phyloP scores from a whole-genome alignment of 2,113 vertebrate genomes.

The Oryzias javanicus region DNA sequence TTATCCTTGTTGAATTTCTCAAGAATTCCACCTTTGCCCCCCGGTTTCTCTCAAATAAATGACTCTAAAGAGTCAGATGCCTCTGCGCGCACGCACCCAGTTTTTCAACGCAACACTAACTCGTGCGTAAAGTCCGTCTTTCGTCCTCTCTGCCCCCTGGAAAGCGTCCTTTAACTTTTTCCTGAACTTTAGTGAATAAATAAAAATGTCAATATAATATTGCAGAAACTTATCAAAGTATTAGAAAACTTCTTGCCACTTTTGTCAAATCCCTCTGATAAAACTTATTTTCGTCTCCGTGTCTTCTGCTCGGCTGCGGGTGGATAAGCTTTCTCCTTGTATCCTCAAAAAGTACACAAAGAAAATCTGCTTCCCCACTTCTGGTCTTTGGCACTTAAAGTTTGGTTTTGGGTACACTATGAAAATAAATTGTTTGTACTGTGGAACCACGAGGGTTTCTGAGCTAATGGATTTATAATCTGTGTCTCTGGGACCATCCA shows the following conservation, averaged over 20 bases:
- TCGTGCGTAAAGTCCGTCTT: constrained; percentile 32
- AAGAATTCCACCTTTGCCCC: constrained; percentile 74
- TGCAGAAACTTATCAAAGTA: constrained; percentile 22
- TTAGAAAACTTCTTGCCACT: constrained; percentile 3
- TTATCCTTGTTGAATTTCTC: constrained; percentile 74
- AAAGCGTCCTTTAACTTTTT: no score
- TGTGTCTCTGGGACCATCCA: constrained; percentile 86
- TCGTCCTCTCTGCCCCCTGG: constrained; percentile 29
- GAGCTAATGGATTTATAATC: constrained; percentile 92
- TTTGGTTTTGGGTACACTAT: constrained; percentile 55
- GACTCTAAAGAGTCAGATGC: constrained; percentile 61
- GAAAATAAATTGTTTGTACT: constrained; percentile 69
- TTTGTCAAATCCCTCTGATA: constrained; percentile 10
- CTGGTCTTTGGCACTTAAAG: constrained; percentile 44
- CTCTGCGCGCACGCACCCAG: constrained; percentile 30
- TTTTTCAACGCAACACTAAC: constrained; percentile 43
- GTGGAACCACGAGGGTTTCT: constrained; percentile 79
- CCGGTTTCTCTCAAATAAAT: constrained; percentile 74
- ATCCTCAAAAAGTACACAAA: constrained; percentile 27
- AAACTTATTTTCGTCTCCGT: constrained; percentile 33
- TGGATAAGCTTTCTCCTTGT: constrained; percentile 39
- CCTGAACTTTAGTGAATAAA: constrained; percentile 7
- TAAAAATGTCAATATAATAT: constrained; percentile 3
- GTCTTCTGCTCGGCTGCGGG: constrained; percentile 46
- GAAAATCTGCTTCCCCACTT: constrained; percentile 48